A percentile compares a stretch with the other conserved stretches of the same genome.
Conservation (phyloP, 2,888 invertebrate species). For the Octonoba sinensis region DNA sequence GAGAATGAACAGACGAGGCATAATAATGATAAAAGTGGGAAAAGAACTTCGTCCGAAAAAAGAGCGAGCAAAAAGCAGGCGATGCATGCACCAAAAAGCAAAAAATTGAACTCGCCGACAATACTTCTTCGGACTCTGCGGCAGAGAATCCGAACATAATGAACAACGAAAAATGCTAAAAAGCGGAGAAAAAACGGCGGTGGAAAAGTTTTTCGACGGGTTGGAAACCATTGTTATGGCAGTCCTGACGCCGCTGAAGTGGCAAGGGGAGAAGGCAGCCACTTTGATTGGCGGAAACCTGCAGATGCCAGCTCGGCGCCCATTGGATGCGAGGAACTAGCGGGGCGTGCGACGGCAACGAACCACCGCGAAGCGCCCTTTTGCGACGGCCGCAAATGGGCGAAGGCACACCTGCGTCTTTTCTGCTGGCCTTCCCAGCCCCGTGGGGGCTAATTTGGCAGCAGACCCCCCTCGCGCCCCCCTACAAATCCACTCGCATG, state of each 20-base stretch:
- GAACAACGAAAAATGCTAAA: constrained; percentile 45
- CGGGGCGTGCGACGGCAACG: constrained; percentile 57
- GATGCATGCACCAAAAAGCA: neutral
- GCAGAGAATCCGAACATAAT: constrained; percentile 39
- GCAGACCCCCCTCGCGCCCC: constrained; percentile 8
- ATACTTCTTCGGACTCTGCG: too few species aligned
- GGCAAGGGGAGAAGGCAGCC: constrained; percentile 34
- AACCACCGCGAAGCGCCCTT: constrained; percentile 54
- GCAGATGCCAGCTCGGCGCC: constrained; percentile 51
- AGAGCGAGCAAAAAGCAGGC: constrained; percentile 23
- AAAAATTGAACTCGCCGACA: too few species aligned
- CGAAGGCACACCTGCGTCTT: constrained; percentile 59
- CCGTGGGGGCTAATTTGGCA: constrained; percentile 50
- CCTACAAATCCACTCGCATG: constrained; percentile 8
- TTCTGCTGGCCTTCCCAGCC: constrained; percentile 24
- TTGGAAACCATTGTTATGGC: constrained; percentile 29
- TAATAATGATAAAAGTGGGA: constrained; percentile 14
- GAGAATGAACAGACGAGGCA: constrained; percentile 1
- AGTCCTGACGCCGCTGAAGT: constrained; percentile 53
- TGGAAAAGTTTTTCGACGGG: constrained; percentile 40
- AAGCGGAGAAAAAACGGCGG: constrained; percentile 14
- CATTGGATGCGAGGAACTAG: constrained; percentile 38
- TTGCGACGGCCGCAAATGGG: constrained; percentile 60
- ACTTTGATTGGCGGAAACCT: constrained; percentile 60
- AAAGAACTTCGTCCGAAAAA: constrained; percentile 40